These are phyloP conservation scores for Mesorhabditis sp. DNA, from an alignment of 2,888 invertebrate species.

Conservation along the genomic window DNA sequence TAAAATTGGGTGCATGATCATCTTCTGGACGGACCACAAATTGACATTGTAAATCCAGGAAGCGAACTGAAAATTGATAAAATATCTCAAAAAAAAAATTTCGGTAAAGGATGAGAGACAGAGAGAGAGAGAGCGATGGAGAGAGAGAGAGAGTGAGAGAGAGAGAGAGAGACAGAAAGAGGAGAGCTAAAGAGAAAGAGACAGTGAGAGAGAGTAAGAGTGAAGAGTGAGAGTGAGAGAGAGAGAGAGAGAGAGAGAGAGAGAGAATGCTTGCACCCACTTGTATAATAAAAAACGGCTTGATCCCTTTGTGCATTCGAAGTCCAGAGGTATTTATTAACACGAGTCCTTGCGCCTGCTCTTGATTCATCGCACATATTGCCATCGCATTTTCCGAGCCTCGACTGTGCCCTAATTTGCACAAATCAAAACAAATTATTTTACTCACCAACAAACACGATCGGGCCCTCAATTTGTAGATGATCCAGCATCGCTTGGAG, in stretches of 20 bases:
- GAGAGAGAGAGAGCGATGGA: too few relatives aligned
- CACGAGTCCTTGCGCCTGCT: background rate
- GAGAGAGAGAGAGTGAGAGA: too few relatives aligned
- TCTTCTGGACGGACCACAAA: background rate
- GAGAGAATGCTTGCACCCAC: background rate
- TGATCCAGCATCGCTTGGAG: conserved; percentile 8
- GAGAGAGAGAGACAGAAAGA: too few relatives aligned
- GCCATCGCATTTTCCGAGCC: conserved; percentile 6
- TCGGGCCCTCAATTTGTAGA: background rate
- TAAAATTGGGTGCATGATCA: conserved; percentile 1
- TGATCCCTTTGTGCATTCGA: background rate
- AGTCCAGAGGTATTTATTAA: conserved; percentile 4
- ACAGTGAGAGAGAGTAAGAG: too few relatives aligned
- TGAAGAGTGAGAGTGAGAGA: too few relatives aligned
- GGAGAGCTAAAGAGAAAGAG: too few relatives aligned
- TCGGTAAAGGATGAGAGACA: background rate
- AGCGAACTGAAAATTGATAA: background rate
- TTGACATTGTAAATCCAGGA: background rate
- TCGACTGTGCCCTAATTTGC: conserved; percentile 6
- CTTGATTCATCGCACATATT: background rate
- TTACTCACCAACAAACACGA: conserved; percentile 2
- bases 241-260: too few relatives aligned
- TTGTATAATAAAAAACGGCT: background rate
- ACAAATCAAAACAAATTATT: background rate
- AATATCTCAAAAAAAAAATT: background rate